A percentile compares a stretch with the other conserved stretches of the same genome.
Evolutionary conservation across 30 jellyfish, hydroid and myxozoan genomes (phyloP).

Genomic region (Cassiopea andromeda): DNA sequence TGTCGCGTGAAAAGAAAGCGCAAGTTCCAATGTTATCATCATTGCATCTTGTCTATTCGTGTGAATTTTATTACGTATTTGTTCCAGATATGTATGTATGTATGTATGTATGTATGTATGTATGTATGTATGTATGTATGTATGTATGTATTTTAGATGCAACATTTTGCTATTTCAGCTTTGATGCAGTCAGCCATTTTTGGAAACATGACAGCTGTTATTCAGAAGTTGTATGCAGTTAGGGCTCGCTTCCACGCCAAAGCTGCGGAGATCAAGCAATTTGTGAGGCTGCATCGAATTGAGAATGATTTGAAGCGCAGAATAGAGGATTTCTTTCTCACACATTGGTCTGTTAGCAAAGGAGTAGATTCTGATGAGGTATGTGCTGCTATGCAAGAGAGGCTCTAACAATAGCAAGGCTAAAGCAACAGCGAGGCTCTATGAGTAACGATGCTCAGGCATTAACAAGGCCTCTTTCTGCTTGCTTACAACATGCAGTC

Average conservation of each 20-base stretch:
- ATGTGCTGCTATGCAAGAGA: neutral
- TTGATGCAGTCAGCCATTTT: constrained; percentile 96
- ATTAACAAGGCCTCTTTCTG: no score
- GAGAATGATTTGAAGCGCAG: constrained; percentile 90
- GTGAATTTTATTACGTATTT: no score
- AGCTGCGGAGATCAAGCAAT: constrained; percentile 88
- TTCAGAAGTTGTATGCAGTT: constrained; percentile 88
- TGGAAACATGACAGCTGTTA: constrained; percentile 98
- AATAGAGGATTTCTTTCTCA: constrained; percentile 83
- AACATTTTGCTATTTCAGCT: constrained; percentile 29
- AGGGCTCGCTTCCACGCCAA: constrained; percentile 94
- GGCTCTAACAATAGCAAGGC: neutral
- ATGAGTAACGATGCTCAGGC: no score
- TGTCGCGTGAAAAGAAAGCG: no score
- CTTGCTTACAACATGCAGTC: no score
- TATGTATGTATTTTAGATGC: neutral
- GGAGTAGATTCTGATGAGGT: constrained; percentile 98
- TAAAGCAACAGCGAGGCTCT: no score
- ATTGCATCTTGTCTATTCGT: no score
- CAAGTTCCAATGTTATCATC: no score
- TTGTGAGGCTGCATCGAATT: constrained; percentile 88
- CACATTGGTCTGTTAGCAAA: constrained; percentile 96
- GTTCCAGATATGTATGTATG: neutral
- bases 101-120: neutral
- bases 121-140: neutral